phyloP scores from a whole-genome alignment of 2,113 vertebrate species.

The Alethe diademata region DNA sequence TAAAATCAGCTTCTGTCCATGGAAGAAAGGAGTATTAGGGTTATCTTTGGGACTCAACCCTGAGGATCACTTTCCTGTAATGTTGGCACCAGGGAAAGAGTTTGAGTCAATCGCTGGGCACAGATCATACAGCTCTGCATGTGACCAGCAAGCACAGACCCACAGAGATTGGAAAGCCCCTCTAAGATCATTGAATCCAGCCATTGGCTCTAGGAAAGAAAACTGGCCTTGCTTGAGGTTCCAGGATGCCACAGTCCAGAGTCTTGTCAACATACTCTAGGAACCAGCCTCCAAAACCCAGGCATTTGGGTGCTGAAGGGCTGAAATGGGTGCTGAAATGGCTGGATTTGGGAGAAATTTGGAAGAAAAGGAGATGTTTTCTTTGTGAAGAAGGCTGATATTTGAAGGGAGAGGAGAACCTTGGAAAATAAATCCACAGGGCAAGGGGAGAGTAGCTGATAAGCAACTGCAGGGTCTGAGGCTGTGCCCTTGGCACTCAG shows the following conservation, averaged over 20 bases:
- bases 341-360: not conserved
- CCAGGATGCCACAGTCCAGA: not conserved
- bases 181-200: not conserved
- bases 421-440: not conserved
- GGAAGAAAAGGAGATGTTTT: not conserved
- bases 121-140: not conserved
- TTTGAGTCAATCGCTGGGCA: not conserved
- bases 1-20: not conserved
- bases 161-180: accelerated
- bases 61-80: not conserved
- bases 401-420: not conserved
- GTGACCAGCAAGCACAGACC: not conserved
- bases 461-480: not conserved
- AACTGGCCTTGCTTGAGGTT: not conserved
- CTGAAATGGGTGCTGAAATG: not conserved
- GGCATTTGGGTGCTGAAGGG: not conserved
- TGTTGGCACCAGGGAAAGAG: not conserved
- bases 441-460: not conserved
- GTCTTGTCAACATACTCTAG: not conserved
- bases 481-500: accelerated
- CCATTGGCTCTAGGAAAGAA: not conserved
- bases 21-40: not conserved
- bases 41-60: not conserved
- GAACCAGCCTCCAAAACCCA: not conserved
- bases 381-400: not conserved